These are phyloP conservation scores for Tipula unca DNA, from an alignment of 2,888 invertebrate species.

Conservation along the genomic window DNA sequence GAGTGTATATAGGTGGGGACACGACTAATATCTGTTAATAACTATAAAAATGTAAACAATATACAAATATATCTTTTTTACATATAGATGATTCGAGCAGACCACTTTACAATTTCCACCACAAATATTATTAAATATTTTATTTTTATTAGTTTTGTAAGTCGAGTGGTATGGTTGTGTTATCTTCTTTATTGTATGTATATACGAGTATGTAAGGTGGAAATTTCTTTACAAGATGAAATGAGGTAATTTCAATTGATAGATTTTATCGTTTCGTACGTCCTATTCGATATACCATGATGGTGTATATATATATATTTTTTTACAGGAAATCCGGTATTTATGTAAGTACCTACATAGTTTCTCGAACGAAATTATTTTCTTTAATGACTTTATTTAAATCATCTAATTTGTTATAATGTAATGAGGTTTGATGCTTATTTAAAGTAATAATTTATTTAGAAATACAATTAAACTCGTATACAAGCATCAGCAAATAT, in stretches of 20 bases:
- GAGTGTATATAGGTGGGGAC: background rate
- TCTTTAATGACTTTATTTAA: background rate
- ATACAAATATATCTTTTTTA: background rate
- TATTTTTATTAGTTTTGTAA: background rate
- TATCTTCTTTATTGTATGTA: background rate
- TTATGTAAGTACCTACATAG: background rate
- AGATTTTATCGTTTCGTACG: background rate
- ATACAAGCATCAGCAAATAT: no score
- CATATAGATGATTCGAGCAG: background rate
- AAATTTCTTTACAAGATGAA: background rate
- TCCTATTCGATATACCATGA: background rate
- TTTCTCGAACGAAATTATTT: background rate
- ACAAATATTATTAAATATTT: background rate
- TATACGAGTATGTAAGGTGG: background rate
- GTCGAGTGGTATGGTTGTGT: background rate
- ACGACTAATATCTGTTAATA: background rate
- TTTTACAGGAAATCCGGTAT: background rate
- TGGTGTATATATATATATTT: no score
- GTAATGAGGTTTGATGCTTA: background rate
- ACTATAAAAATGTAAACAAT: background rate
- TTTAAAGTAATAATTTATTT: background rate
- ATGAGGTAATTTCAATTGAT: background rate
- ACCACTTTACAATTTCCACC: background rate
- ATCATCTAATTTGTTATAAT: background rate
- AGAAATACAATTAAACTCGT: no score